Conservation (phyloP, 2,113 vertebrate species). For the Xenopus laevis region DNA sequence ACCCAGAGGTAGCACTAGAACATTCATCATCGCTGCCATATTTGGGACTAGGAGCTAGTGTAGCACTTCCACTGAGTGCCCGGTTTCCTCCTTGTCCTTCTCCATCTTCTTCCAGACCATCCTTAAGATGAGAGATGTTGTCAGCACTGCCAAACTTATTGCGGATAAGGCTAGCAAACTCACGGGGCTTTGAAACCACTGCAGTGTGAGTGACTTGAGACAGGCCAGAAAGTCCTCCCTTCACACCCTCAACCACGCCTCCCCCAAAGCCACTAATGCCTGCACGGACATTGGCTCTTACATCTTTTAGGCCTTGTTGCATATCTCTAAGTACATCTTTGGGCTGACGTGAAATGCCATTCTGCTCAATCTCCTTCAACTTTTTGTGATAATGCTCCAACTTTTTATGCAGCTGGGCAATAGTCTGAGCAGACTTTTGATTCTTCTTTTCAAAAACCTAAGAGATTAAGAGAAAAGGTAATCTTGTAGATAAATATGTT, state of each 20-base stretch:
- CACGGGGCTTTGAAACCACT: conserved; percentile 91
- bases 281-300: conserved; percentile 90
- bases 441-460: conserved; percentile 97
- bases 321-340: conserved; percentile 96
- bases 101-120: conserved; percentile 84
- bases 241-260: conserved; percentile 90
- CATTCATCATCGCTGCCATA: conserved; percentile 95
- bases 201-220: conserved; percentile 85
- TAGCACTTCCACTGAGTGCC: conserved; percentile 89
- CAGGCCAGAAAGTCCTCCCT: conserved; percentile 88
- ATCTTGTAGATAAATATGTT: no score
- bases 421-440: conserved; percentile 95
- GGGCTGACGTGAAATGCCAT: conserved; percentile 88
- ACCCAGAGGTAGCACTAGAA: conserved; percentile 89
- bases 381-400: conserved; percentile 94
- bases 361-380: conserved; percentile 96
- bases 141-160: conserved; percentile 97
- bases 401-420: conserved; percentile 96
- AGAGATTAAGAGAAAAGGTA: no score
- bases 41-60: conserved; percentile 92
- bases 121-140: conserved; percentile 94
- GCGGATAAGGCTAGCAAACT: conserved; percentile 94
- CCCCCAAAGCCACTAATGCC: conserved; percentile 95
- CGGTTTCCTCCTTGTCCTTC: conserved; percentile 78
- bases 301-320: conserved; percentile 95